phyloP scores from a whole-genome alignment of 2,113 vertebrate species.

The Peromyscus californicus region DNA sequence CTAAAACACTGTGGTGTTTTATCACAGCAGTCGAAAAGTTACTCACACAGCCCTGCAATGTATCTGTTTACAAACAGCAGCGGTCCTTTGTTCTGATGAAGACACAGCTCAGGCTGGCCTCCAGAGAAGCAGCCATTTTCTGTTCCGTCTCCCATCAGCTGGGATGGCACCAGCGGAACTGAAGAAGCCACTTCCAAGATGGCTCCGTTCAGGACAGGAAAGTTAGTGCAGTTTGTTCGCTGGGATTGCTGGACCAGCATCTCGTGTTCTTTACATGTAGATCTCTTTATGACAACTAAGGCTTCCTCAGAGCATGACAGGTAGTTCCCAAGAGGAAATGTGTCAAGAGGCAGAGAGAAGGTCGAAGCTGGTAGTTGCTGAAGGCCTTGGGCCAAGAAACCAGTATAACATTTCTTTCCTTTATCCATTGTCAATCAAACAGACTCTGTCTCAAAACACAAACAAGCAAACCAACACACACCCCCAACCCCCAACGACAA shows the following conservation, averaged over 20 bases:
- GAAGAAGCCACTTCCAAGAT: neutral
- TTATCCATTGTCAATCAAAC: constrained; percentile 6
- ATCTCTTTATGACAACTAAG: neutral
- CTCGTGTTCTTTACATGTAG: neutral
- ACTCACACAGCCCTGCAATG: neutral
- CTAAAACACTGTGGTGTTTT: neutral
- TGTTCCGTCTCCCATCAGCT: neutral
- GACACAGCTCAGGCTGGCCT: neutral
- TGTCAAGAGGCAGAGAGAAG: neutral
- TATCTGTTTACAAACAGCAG: neutral
- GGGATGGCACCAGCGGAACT: neutral
- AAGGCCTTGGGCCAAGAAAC: neutral
- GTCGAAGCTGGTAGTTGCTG: neutral
- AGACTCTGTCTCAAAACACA: neutral
- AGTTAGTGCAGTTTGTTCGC: neutral
- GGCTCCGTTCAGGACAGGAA: neutral
- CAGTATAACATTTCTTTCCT: neutral
- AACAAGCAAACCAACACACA: neutral
- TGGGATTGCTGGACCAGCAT: neutral
- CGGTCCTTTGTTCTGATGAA: neutral
- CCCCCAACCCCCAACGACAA: neutral
- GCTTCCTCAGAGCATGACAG: constrained; percentile 19
- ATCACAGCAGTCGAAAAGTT: neutral
- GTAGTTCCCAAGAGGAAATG: neutral
- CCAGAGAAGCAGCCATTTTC: neutral